Evolutionary conservation across 2,797 vertebrate species (phyloP), one percentile per base, ranked within the genome.

Genomic region (Okamejei kenojei): DNA sequence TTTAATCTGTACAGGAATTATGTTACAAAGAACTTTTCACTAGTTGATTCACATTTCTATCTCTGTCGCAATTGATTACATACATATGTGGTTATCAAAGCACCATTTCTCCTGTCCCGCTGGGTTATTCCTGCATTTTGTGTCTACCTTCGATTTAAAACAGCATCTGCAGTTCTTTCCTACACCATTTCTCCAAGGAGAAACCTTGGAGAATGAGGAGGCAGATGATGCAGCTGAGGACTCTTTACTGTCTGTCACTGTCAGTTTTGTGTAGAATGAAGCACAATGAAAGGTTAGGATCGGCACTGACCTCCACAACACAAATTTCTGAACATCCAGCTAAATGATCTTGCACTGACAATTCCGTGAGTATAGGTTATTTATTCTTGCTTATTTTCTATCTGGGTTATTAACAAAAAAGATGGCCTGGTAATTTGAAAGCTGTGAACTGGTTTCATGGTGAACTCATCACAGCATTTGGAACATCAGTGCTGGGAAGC

Each of bases 41-140:
- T 92, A 29, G n/a, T 76, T 92, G 73, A 76, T 74, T 92, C 35
- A 54, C 5, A 92, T 54, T 92, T 92, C 90, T 88, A 35, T 92
- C 45, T 74, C 73, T 76, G 90, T 58, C 35, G 11, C n/a, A 90
- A 71, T 63, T 90, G 90, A 35, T 54, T 73, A 74, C 73, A 74
- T 76, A 76, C 38, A 29, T 38, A 45, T 92, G 84, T 88, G 61
- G 1, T 84, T n/a, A 74, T 38, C 19, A 32, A 29, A 21, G 54
- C 23, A 45, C 68, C 90, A 23, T 45, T 58, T 71, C 23, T n/a
- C 45, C 38, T 54, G 45, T 54, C 5, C 5, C 5, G 45, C 4
- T 54, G 45, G 45, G 45, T 54, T 54, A 54, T 5, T 54, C 45
- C 45, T 54, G 45, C 45, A 54, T 54, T 54, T 6, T 54, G 45